Base-by-base conservation (phyloP, 2,888 invertebrate genomes). In the Pachliopta kotzebuea region DNA sequence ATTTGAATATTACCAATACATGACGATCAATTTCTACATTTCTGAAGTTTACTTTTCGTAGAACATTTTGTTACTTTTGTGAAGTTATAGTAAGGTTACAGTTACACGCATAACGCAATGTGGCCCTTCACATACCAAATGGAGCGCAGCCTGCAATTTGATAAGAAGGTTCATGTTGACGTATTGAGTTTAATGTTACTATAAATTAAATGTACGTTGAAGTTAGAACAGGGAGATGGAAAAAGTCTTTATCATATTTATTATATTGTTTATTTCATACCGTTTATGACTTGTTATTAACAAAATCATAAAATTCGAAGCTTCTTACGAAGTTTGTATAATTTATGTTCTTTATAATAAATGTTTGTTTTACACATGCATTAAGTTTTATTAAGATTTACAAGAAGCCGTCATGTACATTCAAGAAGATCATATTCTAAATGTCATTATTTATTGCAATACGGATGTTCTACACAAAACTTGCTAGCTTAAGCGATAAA, bases 91-190 rank as follows among this genome's bases (percentile, higher is more conserved):
- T 14, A 14, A 14, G 37, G 37, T 37, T 37, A 37, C 24, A 21
- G 37, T 18, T 42, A 54, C 24, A 45, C 37, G 42, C 23, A 62
- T 62, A 59, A 62, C 55, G 54, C 55, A 65, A 54, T 37, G 26
- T 31, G 60, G 63, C 68, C 68, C 65, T 69, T 69, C 68, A 69
- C 63, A 62, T 62, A 65, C 63, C 60, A 69, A 67, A 37, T 65
- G 60, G 66, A 68, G 66, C 67, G 63, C 45, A 62, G 59, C 42
- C 52, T 67, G 66, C 49, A 63, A 60, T 60, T 62, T 58, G 62
- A 65, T 65, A 62, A 62, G 45, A 45, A 31, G 49, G 62, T 58
- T 62, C 54, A 58, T 58, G 54, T 55, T 21, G 14, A 56, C 37
- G 37, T 49, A 53, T 50, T 60, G 29, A 31, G 59, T 63, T 59